phyloP scores from a whole-genome alignment of 1,140 invertebrate species.

The Nephotettix cincticeps region DNA sequence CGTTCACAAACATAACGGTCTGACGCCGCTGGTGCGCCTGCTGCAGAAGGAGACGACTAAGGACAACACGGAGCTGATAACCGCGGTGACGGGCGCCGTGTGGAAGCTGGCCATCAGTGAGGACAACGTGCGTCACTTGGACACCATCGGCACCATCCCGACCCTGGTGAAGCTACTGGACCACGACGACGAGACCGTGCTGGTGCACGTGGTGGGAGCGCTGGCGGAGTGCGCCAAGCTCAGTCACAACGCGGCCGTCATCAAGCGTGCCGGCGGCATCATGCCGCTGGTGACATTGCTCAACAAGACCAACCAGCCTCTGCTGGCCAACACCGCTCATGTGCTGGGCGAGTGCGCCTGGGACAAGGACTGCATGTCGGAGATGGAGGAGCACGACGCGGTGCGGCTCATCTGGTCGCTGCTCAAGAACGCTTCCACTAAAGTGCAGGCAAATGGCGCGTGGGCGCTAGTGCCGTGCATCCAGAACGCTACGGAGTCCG shows the following conservation, averaged over 20 bases:
- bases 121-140: constrained; percentile 75
- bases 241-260: constrained; percentile 60
- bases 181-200: constrained; percentile 70
- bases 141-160: constrained; percentile 62
- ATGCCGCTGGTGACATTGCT: constrained; percentile 70
- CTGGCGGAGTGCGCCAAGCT: constrained; percentile 80
- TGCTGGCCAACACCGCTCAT: constrained; percentile 52
- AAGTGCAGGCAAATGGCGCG: constrained; percentile 84
- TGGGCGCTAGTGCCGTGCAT: constrained; percentile 90
- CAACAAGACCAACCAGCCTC: constrained; percentile 71
- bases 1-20: constrained; percentile 75
- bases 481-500: constrained; percentile 80
- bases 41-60: constrained; percentile 62
- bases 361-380: constrained; percentile 66
- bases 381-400: constrained; percentile 85
- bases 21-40: constrained; percentile 78
- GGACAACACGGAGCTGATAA: constrained; percentile 71
- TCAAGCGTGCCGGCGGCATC: constrained; percentile 69
- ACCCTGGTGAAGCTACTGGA: constrained; percentile 72
- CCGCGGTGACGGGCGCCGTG: constrained; percentile 85
- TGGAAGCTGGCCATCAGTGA: constrained; percentile 88
- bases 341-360: constrained; percentile 62
- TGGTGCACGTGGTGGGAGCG: constrained; percentile 88
- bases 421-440: constrained; percentile 77
- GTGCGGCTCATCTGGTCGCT: constrained; percentile 90